These are phyloP conservation scores for Ladona fulva DNA, from an alignment of 1,140 invertebrate species.

Conservation along the genomic window DNA sequence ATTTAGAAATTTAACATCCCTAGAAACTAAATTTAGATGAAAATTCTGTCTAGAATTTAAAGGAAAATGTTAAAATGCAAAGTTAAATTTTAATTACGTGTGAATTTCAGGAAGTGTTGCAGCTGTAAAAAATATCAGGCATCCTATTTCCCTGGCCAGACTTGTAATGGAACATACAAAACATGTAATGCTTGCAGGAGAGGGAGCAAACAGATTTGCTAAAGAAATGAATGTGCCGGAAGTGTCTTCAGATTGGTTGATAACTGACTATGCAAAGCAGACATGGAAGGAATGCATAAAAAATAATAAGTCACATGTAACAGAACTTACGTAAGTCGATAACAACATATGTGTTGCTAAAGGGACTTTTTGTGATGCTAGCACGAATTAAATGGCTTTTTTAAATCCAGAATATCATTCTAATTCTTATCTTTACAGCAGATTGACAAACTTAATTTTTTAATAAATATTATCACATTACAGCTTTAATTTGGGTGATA, in stretches of 20 bases:
- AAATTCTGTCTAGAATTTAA: too few species aligned
- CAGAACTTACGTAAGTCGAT: not conserved
- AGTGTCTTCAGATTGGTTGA: conserved; percentile 50
- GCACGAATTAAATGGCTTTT: too few species aligned
- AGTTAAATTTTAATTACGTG: not conserved
- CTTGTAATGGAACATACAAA: conserved; percentile 65
- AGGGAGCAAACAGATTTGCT: conserved; percentile 64
- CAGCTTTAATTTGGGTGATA: too few species aligned
- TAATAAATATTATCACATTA: too few species aligned
- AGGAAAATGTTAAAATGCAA: too few species aligned
- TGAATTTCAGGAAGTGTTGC: conserved; percentile 41
- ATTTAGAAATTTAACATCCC: not conserved
- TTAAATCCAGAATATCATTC: too few species aligned
- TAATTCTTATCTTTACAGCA: too few species aligned
- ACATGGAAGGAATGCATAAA: conserved; percentile 48
- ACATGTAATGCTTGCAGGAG: conserved; percentile 58
- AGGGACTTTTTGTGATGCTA: too few species aligned
- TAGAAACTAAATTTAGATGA: too few species aligned
- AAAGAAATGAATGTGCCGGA: conserved; percentile 35
- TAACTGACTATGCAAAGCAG: conserved; percentile 52
- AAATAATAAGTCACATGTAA: conserved; percentile 28
- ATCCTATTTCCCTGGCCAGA: conserved; percentile 63
- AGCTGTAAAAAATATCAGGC: conserved; percentile 51
- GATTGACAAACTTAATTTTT: too few species aligned
- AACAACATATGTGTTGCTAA: too few species aligned